These are phyloP conservation scores for Lepidurus couesii DNA, from an alignment of 1,140 invertebrate genomes.

Conservation along the genomic window DNA sequence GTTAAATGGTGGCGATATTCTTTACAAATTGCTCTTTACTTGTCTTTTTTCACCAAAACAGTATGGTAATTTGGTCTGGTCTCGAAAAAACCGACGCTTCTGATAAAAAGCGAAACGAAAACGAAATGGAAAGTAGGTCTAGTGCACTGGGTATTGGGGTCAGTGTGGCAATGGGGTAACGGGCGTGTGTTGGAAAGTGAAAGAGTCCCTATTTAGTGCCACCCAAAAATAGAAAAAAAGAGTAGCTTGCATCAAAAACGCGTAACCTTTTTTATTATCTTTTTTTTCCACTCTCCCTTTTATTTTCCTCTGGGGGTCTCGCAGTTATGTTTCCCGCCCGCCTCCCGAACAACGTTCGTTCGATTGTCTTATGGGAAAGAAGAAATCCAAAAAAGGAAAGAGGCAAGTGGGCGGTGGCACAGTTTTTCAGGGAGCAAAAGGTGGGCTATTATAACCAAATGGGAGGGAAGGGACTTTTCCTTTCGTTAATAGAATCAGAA, in stretches of 20 bases:
- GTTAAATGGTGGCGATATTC: not conserved
- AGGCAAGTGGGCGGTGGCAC: not conserved
- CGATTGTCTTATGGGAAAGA: not conserved
- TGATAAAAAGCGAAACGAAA: not conserved
- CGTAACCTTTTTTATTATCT: not conserved
- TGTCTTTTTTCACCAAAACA: not conserved
- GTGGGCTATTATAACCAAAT: not conserved
- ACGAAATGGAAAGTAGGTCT: slow-evolving; percentile 33
- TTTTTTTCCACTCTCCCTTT: not conserved
- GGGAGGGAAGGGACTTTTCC: slow-evolving; percentile 15
- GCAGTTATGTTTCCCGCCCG: not conserved
- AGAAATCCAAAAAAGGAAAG: not conserved
- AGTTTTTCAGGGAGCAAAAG: not conserved
- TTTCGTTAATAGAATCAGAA: slow-evolving; percentile 11
- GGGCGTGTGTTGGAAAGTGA: slow-evolving; percentile 23
- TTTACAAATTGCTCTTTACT: not conserved
- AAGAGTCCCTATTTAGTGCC: not conserved
- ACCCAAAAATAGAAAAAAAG: not conserved
- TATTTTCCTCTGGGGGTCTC: not conserved
- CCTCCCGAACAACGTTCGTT: not conserved
- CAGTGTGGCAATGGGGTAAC: slow-evolving; percentile 31
- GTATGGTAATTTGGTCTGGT: not conserved
- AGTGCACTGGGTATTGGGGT: slow-evolving; percentile 35
- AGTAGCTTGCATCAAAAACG: not conserved
- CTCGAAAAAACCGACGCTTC: too few species aligned